Percentiles rank a stretch among this genome's conserved stretches.
These are phyloP conservation scores for Struthidea cinerea DNA, from an alignment of 2,113 vertebrate species.

Conservation along the genomic window DNA sequence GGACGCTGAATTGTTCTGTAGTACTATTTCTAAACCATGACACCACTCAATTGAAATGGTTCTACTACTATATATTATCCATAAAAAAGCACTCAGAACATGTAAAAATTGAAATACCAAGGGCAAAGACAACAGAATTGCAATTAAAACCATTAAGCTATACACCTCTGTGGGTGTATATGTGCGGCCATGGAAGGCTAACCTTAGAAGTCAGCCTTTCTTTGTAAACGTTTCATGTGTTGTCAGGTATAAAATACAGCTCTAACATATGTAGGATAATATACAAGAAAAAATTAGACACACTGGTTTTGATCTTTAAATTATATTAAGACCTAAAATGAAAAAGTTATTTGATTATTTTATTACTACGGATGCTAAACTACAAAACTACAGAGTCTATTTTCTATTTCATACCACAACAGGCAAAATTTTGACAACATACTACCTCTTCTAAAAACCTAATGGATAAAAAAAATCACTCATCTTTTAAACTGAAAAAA, in stretches of 20 bases:
- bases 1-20: neutral
- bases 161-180: neutral
- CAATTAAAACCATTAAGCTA: neutral
- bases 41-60: neutral
- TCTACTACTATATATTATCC: neutral
- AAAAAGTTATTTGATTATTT: neutral
- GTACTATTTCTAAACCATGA: neutral
- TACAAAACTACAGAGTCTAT: neutral
- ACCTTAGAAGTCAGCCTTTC: neutral
- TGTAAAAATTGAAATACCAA: neutral
- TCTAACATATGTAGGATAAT: neutral
- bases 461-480: neutral
- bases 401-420: neutral
- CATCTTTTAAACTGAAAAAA: neutral
- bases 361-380: neutral
- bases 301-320: neutral
- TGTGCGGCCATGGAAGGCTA: neutral
- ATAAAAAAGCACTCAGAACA: neutral
- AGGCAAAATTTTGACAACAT: neutral
- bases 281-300: neutral
- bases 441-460: neutral
- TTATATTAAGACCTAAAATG: neutral
- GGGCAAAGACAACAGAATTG: neutral
- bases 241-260: neutral
- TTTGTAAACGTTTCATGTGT: neutral